Percentiles rank a stretch among this genome's conserved stretches.
phyloP scores from a whole-genome alignment of 2,797 vertebrate species.

The Sebastes melanostomus region DNA sequence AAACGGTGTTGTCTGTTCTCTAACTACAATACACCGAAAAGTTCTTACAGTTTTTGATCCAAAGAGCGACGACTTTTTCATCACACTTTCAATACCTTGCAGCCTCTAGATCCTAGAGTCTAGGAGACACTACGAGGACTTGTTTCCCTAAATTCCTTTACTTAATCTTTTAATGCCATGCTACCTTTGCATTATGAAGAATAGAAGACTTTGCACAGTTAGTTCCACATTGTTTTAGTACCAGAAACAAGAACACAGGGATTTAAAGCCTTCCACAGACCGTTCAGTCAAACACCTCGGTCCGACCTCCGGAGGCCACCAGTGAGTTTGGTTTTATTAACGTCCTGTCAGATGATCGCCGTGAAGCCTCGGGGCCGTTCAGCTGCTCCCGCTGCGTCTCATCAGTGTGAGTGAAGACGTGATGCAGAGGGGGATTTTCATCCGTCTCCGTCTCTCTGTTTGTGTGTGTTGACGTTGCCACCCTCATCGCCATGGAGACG shows the following conservation, averaged over 20 bases:
- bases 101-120: background rate
- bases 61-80: too few species aligned
- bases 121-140: background rate
- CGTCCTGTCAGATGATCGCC: background rate
- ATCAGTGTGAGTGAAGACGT: background rate
- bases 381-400: constrained; percentile 1
- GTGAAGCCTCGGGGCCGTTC: background rate
- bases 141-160: too few species aligned
- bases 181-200: background rate
- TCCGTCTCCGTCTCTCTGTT: constrained; percentile 29
- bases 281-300: background rate
- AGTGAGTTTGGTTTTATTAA: background rate
- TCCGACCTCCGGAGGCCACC: background rate
- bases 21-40: too few species aligned
- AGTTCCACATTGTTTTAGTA: background rate
- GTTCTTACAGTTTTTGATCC: too few species aligned
- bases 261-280: background rate
- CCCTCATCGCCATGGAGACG: constrained; percentile 13
- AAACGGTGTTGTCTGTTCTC: too few species aligned
- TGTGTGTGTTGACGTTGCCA: constrained; percentile 30
- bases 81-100: too few species aligned
- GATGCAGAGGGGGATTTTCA: constrained; percentile 8
- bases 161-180: background rate
- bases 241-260: background rate
- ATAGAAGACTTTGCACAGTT: background rate